Percentiles rank a stretch among this genome's conserved stretches.
Conservation (phyloP, 2,888 invertebrate genomes). For the Microctonus hyperodae region DNA sequence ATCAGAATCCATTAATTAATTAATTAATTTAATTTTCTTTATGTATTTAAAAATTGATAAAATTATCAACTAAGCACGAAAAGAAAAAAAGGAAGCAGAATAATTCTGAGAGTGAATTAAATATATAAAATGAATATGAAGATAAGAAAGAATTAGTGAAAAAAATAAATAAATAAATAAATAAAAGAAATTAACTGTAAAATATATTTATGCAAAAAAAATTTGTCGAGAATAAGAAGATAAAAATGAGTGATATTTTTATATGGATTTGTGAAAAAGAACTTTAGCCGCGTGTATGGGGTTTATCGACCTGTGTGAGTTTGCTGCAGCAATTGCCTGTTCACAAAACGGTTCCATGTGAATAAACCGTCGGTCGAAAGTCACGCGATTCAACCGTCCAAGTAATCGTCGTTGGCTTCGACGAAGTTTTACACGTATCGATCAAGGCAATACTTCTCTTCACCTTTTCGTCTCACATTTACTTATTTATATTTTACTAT, state of each 20-base stretch:
- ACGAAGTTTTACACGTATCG: slow-evolving; percentile 24
- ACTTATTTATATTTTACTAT: slow-evolving; percentile 2
- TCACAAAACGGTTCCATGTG: slow-evolving; percentile 38
- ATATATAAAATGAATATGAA: no score
- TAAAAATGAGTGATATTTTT: background rate
- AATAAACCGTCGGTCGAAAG: slow-evolving; percentile 37
- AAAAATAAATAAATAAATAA: no score
- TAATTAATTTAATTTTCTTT: no score
- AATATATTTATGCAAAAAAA: no score
- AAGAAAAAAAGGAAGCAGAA: no score
- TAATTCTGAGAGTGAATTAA: no score
- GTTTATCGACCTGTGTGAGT: slow-evolving; percentile 39
- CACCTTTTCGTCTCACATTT: background rate
- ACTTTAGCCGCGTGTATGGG: slow-evolving; percentile 27
- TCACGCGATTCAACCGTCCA: slow-evolving; percentile 40
- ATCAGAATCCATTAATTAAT: no score
- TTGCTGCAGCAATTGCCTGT: slow-evolving; percentile 37
- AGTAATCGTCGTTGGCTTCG: slow-evolving; percentile 24
- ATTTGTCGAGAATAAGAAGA: background rate
- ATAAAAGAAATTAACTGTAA: no score
- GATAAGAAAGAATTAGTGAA: no score
- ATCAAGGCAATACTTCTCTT: no score
- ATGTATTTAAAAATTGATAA: no score
- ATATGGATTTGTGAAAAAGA: slow-evolving; percentile 15
- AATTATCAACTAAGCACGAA: no score